phyloP scores from a whole-genome alignment of 2,797 vertebrate genomes.

The Cyprinella venusta region DNA sequence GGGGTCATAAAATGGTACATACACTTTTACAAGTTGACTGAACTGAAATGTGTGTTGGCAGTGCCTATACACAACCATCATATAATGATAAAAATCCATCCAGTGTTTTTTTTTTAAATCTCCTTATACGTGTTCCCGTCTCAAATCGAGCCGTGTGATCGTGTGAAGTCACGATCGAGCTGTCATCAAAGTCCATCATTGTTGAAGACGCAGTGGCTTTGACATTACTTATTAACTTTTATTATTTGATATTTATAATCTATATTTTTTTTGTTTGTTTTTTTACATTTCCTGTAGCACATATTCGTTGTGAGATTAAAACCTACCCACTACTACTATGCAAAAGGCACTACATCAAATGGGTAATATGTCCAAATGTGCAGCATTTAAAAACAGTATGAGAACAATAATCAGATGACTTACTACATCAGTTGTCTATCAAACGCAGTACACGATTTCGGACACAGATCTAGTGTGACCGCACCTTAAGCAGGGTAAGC shows the following conservation, averaged over 20 bases:
- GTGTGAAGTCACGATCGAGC: too few species aligned
- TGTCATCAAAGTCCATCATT: too few species aligned
- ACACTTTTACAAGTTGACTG: too few species aligned
- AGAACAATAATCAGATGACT: background rate
- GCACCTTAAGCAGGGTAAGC: slow-evolving; percentile 62
- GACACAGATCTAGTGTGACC: background rate
- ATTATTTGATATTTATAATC: background rate
- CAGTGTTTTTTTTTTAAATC: too few species aligned
- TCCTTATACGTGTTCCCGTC: too few species aligned
- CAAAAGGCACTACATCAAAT: background rate
- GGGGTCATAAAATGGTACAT: too few species aligned
- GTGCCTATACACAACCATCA: too few species aligned
- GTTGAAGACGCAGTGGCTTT: too few species aligned
- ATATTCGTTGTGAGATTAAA: background rate
- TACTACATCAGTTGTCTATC: background rate
- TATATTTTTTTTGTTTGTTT: too few species aligned
- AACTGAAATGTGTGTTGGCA: too few species aligned
- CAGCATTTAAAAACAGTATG: background rate
- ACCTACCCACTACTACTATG: background rate
- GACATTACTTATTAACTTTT: background rate
- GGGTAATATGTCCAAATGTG: background rate
- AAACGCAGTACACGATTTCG: background rate
- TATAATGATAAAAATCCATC: too few species aligned
- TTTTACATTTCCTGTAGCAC: background rate
- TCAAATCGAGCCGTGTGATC: too few species aligned